Evolutionary conservation across 1,140 invertebrate species (phyloP), one percentile per base, ranked within the genome.

Genomic region (Probaryconus sp.): DNA sequence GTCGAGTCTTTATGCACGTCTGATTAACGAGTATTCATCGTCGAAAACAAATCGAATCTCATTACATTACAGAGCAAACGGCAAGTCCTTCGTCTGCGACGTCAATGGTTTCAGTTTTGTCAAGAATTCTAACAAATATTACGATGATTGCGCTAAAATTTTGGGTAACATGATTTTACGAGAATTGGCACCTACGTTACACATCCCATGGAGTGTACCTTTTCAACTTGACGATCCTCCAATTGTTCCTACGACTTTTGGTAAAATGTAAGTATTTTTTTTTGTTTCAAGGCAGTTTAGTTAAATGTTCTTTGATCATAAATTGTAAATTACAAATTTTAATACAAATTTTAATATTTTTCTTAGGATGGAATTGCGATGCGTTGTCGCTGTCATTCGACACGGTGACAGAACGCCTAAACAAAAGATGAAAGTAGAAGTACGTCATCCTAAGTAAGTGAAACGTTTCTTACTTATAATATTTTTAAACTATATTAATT

Each of bases 391-490:
- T n/a, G 95, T 99, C 0, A 99, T 99, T 47, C 88, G 98, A 74
- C 98, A 99, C 82, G 98, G 98, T 0, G 98, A 99, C 87, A 89
- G 98, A 78, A 99, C 98, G 6, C 98, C 98, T 0, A 99, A 99
- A 87, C 98, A 99, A 88, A 99, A 99, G 89, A 99, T 99, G 98
- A 99, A 99, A 89, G 97, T 99, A 78, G 97, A 99, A 91, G 98
- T 99, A n/a, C 91, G 97, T 56, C 97, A 99, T 91, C 95, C 94
- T 18, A 98, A 97, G 94, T 98, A 88, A 90, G 90, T 89, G 38
- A 51, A 9, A 9, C 11, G 14, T 48, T 13, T 3, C 10, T 13
- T 64, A 6, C 10, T 10, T 40, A 40, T 24, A 47, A n/a, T 42
- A 31, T 53, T 18, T 31, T 14, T 31, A 26, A 43, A 10, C 2